Base-by-base conservation (phyloP, 2,888 invertebrate genomes). In the Noctuana brunneofusca region DNA sequence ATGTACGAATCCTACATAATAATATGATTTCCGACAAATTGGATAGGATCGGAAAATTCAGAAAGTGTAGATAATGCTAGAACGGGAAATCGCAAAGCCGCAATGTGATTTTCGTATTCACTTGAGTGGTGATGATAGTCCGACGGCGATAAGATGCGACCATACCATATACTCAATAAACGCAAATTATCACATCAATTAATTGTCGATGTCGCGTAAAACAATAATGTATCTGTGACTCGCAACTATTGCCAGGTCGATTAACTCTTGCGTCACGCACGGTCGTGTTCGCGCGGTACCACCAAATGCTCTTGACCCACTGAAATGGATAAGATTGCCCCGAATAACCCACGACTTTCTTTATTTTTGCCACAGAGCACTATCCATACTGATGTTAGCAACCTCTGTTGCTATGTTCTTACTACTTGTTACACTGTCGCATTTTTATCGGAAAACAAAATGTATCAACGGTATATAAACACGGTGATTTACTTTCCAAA, bases 291-390 rank as follows among this genome's bases (percentile, higher is more conserved):
- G 12, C 43, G 38, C 18, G 43, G 38, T 50, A 12, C 50, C 4
- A 14, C 54, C 14, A 54, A 24, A 54, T n/a, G 54, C 3, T 54
- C 54, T 54, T 54, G 54, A 54, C 54, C 54, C 24, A 54, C 54
- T 54, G 16, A 24, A 3, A 54, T 38, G 54, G n/a, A 22, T 54
- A 41, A 14, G 54, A 38, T 43, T 18, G 43, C 43, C 18, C 11
- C 53, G 22, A 53, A 35, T 30, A 53, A 18, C 35, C 35, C 16
- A 35, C 35, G 16, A 9, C 16, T n/a, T 35, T 18, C 32, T 8
- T 20, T 53, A 53, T 24, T 24, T 49, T 49, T 24, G 20, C 49
- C 22, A 3, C 9, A 11, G n/a, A 11, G n/a, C 4, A 49, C 18
- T 20, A 9, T 27, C n/a, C n/a, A n/a, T n/a, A 27, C 27, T 5